Conservation (phyloP, 2,888 invertebrate species). For the Bombyx huttoni region DNA sequence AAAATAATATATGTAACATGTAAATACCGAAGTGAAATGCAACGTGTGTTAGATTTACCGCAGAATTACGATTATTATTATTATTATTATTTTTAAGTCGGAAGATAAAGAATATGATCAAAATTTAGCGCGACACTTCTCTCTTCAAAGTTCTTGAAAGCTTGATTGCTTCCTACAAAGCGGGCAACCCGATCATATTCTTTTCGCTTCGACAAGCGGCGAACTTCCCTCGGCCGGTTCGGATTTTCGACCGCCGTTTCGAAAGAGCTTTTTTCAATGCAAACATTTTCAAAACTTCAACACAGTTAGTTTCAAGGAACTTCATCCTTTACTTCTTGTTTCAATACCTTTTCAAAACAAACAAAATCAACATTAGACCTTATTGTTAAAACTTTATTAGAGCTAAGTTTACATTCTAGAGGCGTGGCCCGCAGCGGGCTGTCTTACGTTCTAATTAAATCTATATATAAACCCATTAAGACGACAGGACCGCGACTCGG, state of each 20-base stretch:
- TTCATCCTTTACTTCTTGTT: constrained; percentile 88
- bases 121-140: constrained; percentile 34
- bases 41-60: constrained; percentile 30
- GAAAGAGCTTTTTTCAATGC: constrained; percentile 56
- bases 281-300: constrained; percentile 72
- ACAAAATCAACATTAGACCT: constrained; percentile 80
- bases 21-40: constrained; percentile 34
- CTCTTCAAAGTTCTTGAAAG: constrained; percentile 44
- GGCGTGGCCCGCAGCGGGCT: constrained; percentile 39
- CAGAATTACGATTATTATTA: constrained; percentile 3
- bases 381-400: constrained; percentile 65
- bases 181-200: constrained; percentile 60
- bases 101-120: constrained; percentile 61
- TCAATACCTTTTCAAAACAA: constrained; percentile 87
- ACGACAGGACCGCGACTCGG: background rate
- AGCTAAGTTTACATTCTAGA: constrained; percentile 62
- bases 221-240: constrained; percentile 42
- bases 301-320: constrained; percentile 72
- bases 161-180: constrained; percentile 37
- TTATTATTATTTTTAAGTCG: constrained; percentile 15
- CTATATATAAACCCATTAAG: constrained; percentile 1
- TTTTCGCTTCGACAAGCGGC: constrained; percentile 52
- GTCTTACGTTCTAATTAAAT: constrained; percentile 43
- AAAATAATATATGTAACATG: constrained; percentile 33
- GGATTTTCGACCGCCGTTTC: constrained; percentile 56